Evolutionary conservation across 2,888 invertebrate genomes (phyloP).

Genomic region (Drosophila aldrichi): DNA sequence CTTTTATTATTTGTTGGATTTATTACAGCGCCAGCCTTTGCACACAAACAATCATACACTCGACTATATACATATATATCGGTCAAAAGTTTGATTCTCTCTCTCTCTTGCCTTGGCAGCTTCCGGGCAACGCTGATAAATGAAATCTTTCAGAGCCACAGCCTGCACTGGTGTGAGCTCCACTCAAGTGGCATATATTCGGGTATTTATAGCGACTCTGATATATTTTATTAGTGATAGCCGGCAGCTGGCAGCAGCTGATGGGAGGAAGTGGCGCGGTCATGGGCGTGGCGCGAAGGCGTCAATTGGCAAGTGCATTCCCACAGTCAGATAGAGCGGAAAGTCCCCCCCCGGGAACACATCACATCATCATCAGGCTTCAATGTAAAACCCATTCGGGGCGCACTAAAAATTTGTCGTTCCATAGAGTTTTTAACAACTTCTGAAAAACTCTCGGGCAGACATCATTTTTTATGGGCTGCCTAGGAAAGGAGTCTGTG

Average conservation of each 20-base stretch:
- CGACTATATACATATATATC: slow-evolving; percentile 47
- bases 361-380: slow-evolving; percentile 6
- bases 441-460: slow-evolving; percentile 47
- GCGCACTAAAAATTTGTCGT: slow-evolving; percentile 60
- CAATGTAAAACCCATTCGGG: slow-evolving; percentile 32
- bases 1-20: slow-evolving; percentile 51
- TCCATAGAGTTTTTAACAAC: slow-evolving; percentile 66
- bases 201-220: slow-evolving; percentile 44
- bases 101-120: slow-evolving; percentile 59
- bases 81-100: slow-evolving; percentile 69
- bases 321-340: neutral
- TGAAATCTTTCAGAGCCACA: slow-evolving; percentile 54
- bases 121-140: slow-evolving; percentile 70
- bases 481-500: slow-evolving; percentile 35
- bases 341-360: neutral
- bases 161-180: slow-evolving; percentile 19
- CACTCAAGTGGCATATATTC: slow-evolving; percentile 67
- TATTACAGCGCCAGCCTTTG: slow-evolving; percentile 46
- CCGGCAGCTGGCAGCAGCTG: slow-evolving; percentile 39
- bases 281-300: neutral
- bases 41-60: neutral
- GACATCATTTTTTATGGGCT: slow-evolving; percentile 54
- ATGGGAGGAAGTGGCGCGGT: slow-evolving; percentile 19
- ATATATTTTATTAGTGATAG: slow-evolving; percentile 70
- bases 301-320: slow-evolving; percentile 13